Evolutionary conservation across 2,113 vertebrate species (phyloP).

Genomic region (Alethe castanea): DNA sequence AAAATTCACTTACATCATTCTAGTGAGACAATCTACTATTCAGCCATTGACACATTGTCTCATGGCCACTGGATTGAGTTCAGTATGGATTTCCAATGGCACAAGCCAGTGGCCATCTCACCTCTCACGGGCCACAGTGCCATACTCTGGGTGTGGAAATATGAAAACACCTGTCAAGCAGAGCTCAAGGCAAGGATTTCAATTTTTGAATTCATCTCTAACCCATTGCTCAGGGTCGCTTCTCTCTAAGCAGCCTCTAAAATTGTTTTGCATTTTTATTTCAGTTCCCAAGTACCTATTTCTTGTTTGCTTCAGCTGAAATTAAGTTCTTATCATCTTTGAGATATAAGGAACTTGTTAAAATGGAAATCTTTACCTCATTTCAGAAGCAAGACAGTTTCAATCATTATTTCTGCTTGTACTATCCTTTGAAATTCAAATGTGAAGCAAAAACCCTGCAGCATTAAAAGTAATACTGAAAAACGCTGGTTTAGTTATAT

Average conservation of each 20-base stretch:
- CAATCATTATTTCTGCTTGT: not conserved
- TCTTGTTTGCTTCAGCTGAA: not conserved
- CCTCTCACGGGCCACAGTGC: not conserved
- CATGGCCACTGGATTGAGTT: not conserved
- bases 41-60: not conserved
- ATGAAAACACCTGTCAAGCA: not conserved
- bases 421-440: constrained; percentile 1
- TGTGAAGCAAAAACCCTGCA: not conserved
- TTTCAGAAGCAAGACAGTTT: not conserved
- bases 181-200: not conserved
- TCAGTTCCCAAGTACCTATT: not conserved
- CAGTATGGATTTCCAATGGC: not conserved
- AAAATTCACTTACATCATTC: not conserved
- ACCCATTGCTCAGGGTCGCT: not conserved
- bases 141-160: not conserved
- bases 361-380: not conserved
- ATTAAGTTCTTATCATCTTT: not conserved
- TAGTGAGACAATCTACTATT: not conserved
- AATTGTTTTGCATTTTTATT: not conserved
- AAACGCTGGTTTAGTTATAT: not conserved
- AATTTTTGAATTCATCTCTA: not conserved
- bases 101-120: not conserved
- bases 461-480: not conserved
- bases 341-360: not conserved
- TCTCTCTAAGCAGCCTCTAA: not conserved